phyloP scores from a whole-genome alignment of 2,888 invertebrate genomes.

The Drosophila basisetae region DNA sequence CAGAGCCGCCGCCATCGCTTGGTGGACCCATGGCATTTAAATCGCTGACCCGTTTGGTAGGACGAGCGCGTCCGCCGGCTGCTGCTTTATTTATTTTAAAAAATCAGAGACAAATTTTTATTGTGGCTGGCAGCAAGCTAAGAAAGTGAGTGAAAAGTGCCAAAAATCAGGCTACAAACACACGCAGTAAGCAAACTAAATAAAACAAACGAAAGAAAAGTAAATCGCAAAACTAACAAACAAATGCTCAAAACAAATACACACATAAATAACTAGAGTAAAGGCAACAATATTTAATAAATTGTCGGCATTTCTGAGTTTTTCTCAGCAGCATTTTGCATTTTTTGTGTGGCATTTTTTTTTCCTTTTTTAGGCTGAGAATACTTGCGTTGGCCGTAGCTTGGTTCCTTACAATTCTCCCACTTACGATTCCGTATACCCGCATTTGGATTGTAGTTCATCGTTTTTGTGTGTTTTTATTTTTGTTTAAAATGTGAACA shows the following conservation, averaged over 20 bases:
- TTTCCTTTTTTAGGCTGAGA: neutral
- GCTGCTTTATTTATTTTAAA: slow-evolving; percentile 64
- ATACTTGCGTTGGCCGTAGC: slow-evolving; percentile 81
- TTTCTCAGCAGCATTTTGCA: slow-evolving; percentile 32
- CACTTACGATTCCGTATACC: slow-evolving; percentile 85
- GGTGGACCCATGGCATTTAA: slow-evolving; percentile 88
- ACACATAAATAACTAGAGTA: slow-evolving; percentile 28
- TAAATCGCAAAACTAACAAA: slow-evolving; percentile 6
- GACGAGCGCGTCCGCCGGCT: slow-evolving; percentile 80
- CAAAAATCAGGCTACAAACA: slow-evolving; percentile 76
- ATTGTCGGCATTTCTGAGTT: slow-evolving; percentile 27
- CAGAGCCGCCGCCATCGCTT: slow-evolving; percentile 48
- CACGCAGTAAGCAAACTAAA: slow-evolving; percentile 49
- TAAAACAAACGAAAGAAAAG: neutral
- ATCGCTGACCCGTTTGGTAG: slow-evolving; percentile 89
- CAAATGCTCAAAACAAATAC: slow-evolving; percentile 29
- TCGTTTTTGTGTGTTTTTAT: slow-evolving; percentile 39
- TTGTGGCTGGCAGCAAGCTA: neutral
- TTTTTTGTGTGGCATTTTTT: slow-evolving; percentile 28
- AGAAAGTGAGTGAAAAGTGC: slow-evolving; percentile 50
- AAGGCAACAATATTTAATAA: slow-evolving; percentile 12
- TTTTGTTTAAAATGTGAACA: slow-evolving; percentile 45
- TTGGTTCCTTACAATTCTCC: slow-evolving; percentile 83
- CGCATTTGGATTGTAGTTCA: slow-evolving; percentile 84
- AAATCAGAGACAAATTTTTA: slow-evolving; percentile 34